Evolutionary conservation across 1,140 invertebrate species (phyloP).

Genomic region (Zaprionus tsacasi): DNA sequence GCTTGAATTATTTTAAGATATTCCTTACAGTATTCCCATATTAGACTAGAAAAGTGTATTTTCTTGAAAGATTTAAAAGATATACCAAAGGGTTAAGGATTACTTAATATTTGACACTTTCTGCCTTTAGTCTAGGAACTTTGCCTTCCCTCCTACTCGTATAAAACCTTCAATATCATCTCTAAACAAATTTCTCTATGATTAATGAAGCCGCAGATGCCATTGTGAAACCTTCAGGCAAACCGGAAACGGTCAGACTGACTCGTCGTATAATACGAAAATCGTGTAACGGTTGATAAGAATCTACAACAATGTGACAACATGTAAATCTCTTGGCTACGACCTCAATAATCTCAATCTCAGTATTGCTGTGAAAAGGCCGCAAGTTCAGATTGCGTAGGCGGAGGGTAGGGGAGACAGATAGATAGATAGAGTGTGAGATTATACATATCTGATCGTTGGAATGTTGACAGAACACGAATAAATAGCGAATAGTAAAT

Average conservation of each 20-base stretch:
- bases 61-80: no score
- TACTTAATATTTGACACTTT: no score
- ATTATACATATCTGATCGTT: conserved; percentile 2
- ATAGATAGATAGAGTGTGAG: not conserved
- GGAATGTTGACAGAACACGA: conserved; percentile 63
- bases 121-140: no score
- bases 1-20: no score
- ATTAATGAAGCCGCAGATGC: not conserved
- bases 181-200: not conserved
- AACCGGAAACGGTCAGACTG: not conserved
- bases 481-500: conserved; percentile 61
- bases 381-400: conserved; percentile 41
- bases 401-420: not conserved
- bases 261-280: conserved; percentile 64
- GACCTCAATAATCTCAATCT: conserved; percentile 79
- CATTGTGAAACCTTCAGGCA: not conserved
- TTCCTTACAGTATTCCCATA: no score
- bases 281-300: conserved; percentile 77
- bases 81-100: no score
- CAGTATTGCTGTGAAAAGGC: conserved; percentile 42
- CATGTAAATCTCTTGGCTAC: conserved; percentile 64
- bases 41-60: no score
- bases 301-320: conserved; percentile 77
- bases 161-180: not conserved
- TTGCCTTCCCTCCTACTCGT: not conserved